Evolutionary conservation across 1,140 invertebrate genomes (phyloP), one percentile per base, ranked within the genome.

Genomic region (Ostrea denselamellosa): DNA sequence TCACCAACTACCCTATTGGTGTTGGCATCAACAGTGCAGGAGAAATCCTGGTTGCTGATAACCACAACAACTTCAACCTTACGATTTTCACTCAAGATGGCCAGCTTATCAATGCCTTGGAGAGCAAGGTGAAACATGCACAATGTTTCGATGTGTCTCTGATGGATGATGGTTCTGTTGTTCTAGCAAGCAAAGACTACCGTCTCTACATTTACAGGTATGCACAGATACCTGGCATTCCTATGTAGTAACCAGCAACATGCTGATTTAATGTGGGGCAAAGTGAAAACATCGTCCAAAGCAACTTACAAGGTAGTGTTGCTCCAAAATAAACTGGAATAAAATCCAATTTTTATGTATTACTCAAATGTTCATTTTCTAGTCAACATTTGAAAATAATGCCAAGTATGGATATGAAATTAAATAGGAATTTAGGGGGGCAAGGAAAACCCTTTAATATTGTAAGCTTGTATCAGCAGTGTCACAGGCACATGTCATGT

Each of bases 1-100:
- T 99, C 86, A 99, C 99, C 89, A 99, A 99, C 94, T 99, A 99
- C 95, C 99, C 99, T 0, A 99, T 99, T 92, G 99, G 99, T 8
- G 99, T 99, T 0, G 98, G 98, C 82, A 99, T 99, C 93, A 99
- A 99, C 94, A 97, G 97, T 0, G 97, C 97, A 52, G 99, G 98
- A 68, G 98, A 99, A 94, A 99, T 99, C 85, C 96, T 99, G 65
- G 99, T 99, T 90, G 99, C 99, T 53, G 99, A 99, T 96, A 99
- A 99, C 96, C 99, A 99, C 95, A 99, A 99, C 96, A 99, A 99
- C 95, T 99, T 99, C 96, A 99, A 99, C 94, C 95, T 99, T 94
- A 99, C 99, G 85, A 98, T 99, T 93, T 96, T 96, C 92, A 94
- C 93, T 51, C 95, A 95, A 95, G 98, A 99, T 92, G 99, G 99